Conservation (phyloP, 2,888 invertebrate species). For the Macropis europaea region DNA sequence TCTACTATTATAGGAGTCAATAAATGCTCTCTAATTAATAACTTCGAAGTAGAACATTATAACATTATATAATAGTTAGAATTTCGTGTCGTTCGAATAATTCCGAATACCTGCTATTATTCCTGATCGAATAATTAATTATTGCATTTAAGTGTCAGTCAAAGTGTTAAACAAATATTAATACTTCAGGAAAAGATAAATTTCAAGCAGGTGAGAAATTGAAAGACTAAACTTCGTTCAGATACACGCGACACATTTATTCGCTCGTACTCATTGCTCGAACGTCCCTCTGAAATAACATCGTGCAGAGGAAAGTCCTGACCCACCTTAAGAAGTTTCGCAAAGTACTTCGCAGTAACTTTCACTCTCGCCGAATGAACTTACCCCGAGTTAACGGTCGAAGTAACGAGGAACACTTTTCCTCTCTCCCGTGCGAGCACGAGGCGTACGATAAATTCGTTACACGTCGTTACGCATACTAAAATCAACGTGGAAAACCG, state of each 20-base stretch:
- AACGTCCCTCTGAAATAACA: constrained; percentile 62
- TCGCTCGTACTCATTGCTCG: constrained; percentile 47
- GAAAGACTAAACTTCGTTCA: constrained; percentile 42
- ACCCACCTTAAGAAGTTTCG: constrained; percentile 67
- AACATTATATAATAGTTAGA: too few relatives aligned
- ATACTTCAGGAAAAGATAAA: too few relatives aligned
- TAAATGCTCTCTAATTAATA: too few relatives aligned
- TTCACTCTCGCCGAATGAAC: constrained; percentile 66
- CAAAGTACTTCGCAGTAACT: constrained; percentile 66
- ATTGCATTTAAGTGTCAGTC: too few relatives aligned
- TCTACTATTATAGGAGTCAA: too few relatives aligned
- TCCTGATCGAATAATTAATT: too few relatives aligned
- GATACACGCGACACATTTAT: constrained; percentile 29
- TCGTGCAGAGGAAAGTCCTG: constrained; percentile 61
- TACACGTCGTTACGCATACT: background rate
- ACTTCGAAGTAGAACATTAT: too few relatives aligned
- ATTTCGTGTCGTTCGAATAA: too few relatives aligned
- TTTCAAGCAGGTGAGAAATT: constrained; percentile 33
- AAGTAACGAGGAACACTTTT: constrained; percentile 66
- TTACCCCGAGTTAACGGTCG: constrained; percentile 64
- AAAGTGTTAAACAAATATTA: too few relatives aligned
- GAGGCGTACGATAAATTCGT: constrained; percentile 10
- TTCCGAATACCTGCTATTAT: too few relatives aligned
- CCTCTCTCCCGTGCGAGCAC: constrained; percentile 38
- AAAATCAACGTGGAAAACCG: background rate